Evolutionary conservation across 23 tunicate genomes (phyloP), one percentile per base, ranked within the genome.

Genomic region (Trididemnum nubilum): DNA sequence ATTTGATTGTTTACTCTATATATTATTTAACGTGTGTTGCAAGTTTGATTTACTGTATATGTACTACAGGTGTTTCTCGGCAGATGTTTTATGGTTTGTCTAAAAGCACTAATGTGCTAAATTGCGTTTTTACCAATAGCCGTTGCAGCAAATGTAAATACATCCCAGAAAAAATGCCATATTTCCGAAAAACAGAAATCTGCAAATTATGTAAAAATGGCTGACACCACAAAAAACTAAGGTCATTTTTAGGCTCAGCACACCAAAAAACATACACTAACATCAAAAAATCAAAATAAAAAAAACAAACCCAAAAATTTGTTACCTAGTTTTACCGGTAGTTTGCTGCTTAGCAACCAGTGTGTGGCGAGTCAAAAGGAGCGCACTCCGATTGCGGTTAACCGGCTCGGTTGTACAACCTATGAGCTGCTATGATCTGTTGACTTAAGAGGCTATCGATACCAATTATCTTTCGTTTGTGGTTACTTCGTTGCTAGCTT

Each of bases 181-280:
- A n/a, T n/a, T n/a, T n/a, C n/a, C n/a, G n/a, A n/a, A n/a, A n/a
- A n/a, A n/a, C n/a, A 63, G 25, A 63, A 18, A 63, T 63, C 69
- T 63, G 69, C 69, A 63, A 63, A 63, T 63, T 63, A 63, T 23
- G 69, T 63, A 63, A 63, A 63, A 63, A 63, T 28, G 69, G 69
- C 69, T 63, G 69, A 63, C 69, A 63, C 69, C 23, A 63, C 69
- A 63, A 63, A 63, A 63, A 63, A 63, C 69, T 63, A 63, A 63
- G 69, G 69, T 63, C 25, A 63, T 63, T 63, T 63, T 63, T 28
- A 4, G 69, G 69, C 69, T 63, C 69, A 63, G 69, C 28, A 28
- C 69, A 23, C 69, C 69, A 63, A 63, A 63, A 63, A 63, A 63
- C 69, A 63, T 63, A 63, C 19, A 63, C 27, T 63, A 63, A 63